Percentiles rank a stretch among this genome's conserved stretches.
phyloP scores from a whole-genome alignment of 1,140 invertebrate species.

The Drosophila mojavensis region DNA sequence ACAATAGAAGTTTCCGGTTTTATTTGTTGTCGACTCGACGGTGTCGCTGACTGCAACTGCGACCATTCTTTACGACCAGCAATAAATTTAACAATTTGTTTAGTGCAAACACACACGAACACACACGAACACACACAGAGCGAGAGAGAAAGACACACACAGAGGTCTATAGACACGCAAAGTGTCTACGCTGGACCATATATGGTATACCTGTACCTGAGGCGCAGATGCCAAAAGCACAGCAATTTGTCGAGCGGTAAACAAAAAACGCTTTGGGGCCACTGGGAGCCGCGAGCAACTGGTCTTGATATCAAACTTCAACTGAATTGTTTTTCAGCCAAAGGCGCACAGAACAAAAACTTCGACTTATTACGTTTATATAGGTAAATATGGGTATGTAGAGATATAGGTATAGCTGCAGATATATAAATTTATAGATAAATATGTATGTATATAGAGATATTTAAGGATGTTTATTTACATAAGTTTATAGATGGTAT shows the following conservation, averaged over 20 bases:
- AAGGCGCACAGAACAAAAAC: background rate
- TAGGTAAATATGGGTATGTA: background rate
- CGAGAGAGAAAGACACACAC: background rate
- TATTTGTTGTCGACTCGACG: slow-evolving; percentile 31
- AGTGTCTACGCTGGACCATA: slow-evolving; percentile 72
- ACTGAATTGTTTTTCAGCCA: slow-evolving; percentile 23
- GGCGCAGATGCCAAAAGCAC: slow-evolving; percentile 74
- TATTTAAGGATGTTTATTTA: too few relatives aligned
- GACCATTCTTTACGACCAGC: slow-evolving; percentile 77
- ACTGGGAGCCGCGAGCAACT: slow-evolving; percentile 55
- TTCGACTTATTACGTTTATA: slow-evolving; percentile 1
- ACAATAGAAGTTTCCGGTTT: slow-evolving; percentile 51
- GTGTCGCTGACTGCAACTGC: slow-evolving; percentile 56
- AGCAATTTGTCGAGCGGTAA: slow-evolving; percentile 79
- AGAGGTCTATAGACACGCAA: slow-evolving; percentile 55
- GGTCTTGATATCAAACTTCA: slow-evolving; percentile 29
- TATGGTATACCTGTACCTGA: slow-evolving; percentile 62
- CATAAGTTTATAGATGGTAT: too few relatives aligned
- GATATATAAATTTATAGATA: too few relatives aligned
- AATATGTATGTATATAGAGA: too few relatives aligned
- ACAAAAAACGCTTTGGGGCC: slow-evolving; percentile 59
- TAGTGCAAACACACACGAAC: slow-evolving; percentile 64
- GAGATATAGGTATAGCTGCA: too few relatives aligned
- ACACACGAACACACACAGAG: slow-evolving; percentile 33
- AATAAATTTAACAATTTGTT: slow-evolving; percentile 83